Conservation (phyloP, 2,888 invertebrate species). For the Drosophila testacea region DNA sequence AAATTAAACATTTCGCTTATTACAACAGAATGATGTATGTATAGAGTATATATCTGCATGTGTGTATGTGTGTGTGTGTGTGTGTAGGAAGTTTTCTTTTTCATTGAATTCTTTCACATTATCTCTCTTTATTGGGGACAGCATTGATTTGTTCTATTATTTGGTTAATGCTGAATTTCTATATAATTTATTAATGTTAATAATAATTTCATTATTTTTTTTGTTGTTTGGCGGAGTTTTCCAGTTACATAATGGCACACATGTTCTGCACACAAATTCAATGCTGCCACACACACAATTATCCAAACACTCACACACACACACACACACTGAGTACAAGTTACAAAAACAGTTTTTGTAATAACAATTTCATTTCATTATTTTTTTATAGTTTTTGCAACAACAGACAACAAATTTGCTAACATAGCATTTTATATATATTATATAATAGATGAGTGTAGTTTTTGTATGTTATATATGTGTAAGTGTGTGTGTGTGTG, state of each 20-base stretch:
- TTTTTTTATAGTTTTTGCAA: conserved; percentile 33
- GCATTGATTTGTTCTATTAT: conserved; percentile 54
- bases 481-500: conserved; percentile 41
- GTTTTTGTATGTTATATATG: conserved; percentile 22
- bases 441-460: conserved; percentile 44
- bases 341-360: conserved; percentile 59
- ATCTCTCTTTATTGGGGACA: conserved; percentile 22
- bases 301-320: conserved; percentile 15
- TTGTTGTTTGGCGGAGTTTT: conserved; percentile 33
- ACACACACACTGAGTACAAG: conserved; percentile 30
- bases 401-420: conserved; percentile 75
- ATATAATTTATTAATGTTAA: conserved; percentile 18
- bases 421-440: conserved; percentile 63
- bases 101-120: not conserved
- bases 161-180: conserved; percentile 41
- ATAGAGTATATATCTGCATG: conserved; percentile 22
- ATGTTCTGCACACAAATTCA: conserved; percentile 35
- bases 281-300: conserved; percentile 39
- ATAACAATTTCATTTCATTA: conserved; percentile 38
- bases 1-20: conserved; percentile 4
- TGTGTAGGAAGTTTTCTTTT: conserved; percentile 5
- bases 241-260: conserved; percentile 56
- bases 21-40: conserved; percentile 9
- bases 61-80: conserved; percentile 23
- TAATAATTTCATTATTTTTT: conserved; percentile 20